phyloP scores from a whole-genome alignment of 2,888 invertebrate genomes.

The Mamestra brassicae region DNA sequence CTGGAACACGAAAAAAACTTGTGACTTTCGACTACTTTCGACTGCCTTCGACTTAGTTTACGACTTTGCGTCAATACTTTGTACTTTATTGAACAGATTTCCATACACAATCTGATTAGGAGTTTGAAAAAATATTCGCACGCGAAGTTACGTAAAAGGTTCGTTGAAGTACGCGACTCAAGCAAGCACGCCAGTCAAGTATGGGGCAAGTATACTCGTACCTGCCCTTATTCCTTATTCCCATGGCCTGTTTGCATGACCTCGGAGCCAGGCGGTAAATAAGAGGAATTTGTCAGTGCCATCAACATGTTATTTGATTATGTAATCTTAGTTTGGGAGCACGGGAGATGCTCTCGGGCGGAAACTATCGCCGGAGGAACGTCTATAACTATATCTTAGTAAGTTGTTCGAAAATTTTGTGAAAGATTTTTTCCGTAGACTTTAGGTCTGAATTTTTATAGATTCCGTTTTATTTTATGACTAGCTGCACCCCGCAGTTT shows the following conservation, averaged over 20 bases:
- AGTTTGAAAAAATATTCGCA: slow-evolving; percentile 60
- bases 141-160: slow-evolving; percentile 46
- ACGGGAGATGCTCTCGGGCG: slow-evolving; percentile 42
- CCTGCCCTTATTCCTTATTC: slow-evolving; percentile 52
- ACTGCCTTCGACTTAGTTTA: slow-evolving; percentile 46
- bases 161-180: slow-evolving; percentile 20
- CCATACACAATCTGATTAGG: slow-evolving; percentile 57
- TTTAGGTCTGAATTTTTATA: slow-evolving; percentile 13
- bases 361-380: slow-evolving; percentile 59
- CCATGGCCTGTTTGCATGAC: slow-evolving; percentile 55
- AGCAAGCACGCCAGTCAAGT: slow-evolving; percentile 38
- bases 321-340: slow-evolving; percentile 57
- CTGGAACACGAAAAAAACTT: slow-evolving; percentile 37
- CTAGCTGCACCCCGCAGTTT: too few species aligned
- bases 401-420: slow-evolving; percentile 47
- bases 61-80: slow-evolving; percentile 49
- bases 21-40: slow-evolving; percentile 38
- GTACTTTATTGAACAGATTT: slow-evolving; percentile 55
- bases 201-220: slow-evolving; percentile 34
- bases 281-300: slow-evolving; percentile 64
- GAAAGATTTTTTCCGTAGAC: slow-evolving; percentile 25
- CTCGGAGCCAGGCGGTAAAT: slow-evolving; percentile 61
- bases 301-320: slow-evolving; percentile 68
- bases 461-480: slow-evolving; percentile 25
- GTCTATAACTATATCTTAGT: slow-evolving; percentile 54